A percentile compares a stretch with the other conserved stretches of the same genome.
Conservation (phyloP, 2,888 invertebrate species). For the Tromatobia lineatoria region DNA sequence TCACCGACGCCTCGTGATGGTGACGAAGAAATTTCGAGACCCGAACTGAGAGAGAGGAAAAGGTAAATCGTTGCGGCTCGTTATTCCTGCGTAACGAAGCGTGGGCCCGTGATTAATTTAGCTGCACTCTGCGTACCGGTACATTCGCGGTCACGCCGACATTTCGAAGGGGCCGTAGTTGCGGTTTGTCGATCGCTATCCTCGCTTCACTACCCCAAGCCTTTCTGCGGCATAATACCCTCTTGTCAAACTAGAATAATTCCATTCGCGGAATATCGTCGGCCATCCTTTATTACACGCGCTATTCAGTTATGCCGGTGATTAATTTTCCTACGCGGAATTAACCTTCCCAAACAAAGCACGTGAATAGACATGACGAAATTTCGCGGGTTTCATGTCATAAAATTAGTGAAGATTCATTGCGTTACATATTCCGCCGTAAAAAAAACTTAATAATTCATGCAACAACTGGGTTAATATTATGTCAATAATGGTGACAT, state of each 20-base stretch:
- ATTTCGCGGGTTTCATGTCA: not conserved
- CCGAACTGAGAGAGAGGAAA: not conserved
- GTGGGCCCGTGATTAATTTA: constrained; percentile 53
- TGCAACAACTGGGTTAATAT: too few species aligned
- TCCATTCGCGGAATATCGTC: not conserved
- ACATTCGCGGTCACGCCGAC: constrained; percentile 38
- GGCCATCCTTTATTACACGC: not conserved
- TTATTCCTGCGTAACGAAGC: constrained; percentile 65
- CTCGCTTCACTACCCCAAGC: not conserved
- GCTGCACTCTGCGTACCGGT: constrained; percentile 24
- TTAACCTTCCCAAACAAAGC: not conserved
- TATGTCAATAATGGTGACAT: too few species aligned
- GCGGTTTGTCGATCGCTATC: constrained; percentile 27
- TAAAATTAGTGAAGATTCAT: not conserved
- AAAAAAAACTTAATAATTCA: too few species aligned
- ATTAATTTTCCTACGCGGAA: not conserved
- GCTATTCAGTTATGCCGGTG: constrained; percentile 18
- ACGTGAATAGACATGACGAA: not conserved
- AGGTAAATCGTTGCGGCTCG: constrained; percentile 60
- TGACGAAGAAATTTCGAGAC: constrained; percentile 28
- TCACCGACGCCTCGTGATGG: not conserved
- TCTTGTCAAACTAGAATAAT: constrained; percentile 12
- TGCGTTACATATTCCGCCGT: too few species aligned
- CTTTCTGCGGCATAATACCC: not conserved
- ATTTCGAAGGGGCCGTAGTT: constrained; percentile 23